Evolutionary conservation across 2,888 invertebrate species (phyloP), one percentile per base, ranked within the genome.

Genomic region (Callyntrura guangdongensis): DNA sequence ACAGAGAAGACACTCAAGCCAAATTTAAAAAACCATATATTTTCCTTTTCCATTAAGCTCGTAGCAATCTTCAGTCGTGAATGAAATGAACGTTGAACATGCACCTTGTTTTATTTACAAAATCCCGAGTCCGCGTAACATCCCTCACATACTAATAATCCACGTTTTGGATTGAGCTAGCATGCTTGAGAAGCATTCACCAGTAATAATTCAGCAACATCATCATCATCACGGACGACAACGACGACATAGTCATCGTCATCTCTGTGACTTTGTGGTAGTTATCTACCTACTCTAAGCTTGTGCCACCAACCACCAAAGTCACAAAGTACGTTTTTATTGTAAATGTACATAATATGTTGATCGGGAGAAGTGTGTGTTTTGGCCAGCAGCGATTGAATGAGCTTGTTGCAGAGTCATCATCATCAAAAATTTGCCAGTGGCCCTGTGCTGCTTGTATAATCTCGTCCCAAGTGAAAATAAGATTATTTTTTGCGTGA

Each of bases 21-120:
- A 74, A 69, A 49, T 74, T 74, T 49, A 74, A 74, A 74, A 74
- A 74, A 49, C n/a, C 11, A 74, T 74, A 74, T 74, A 74, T 74
- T 49, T 49, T 74, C 74, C 0, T 74, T 74, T 49, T 49, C 74
- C 74, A 74, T 74, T 74, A 74, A 74, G 22, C 47, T 22, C 49
- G n/a, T 49, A n/a, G 20, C 17, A 17, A 74, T 47, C 74, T 74
- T n/a, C n/a, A n/a, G 49, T 47, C 49, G 74, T 74, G 74, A 74
- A 74, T 49, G 74, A 74, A 74, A 74, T 49, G 74, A 74, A 74
- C 74, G 49, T 74, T 74, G 74, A 49, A 49, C 49, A 47, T 74
- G 74, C 27, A 49, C 27, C 20, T n/a, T 8, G 22, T 22, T 22
- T 20, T 61, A 61, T 61, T 61, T 61, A 6, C 61, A 22, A 61